A percentile compares a stretch with the other conserved stretches of the same genome.
Conservation (phyloP, 2,888 invertebrate species). For the Noctuana brunneofusca region DNA sequence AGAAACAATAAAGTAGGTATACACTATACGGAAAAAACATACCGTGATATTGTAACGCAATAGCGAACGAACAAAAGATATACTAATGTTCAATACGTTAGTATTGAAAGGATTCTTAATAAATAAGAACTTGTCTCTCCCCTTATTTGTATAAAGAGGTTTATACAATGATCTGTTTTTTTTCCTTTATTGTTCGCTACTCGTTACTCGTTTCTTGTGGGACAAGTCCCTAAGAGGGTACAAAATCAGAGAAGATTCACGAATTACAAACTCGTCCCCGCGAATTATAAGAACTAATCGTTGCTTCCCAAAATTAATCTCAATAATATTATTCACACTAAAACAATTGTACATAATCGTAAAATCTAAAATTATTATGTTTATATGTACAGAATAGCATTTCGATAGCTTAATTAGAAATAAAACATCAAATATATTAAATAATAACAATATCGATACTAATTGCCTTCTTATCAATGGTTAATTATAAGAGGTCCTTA, state of each 20-base stretch:
- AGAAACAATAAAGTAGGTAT: constrained; percentile 43
- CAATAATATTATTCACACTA: constrained; percentile 81
- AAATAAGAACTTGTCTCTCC: no score
- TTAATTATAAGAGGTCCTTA: constrained; percentile 83
- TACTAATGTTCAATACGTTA: no score
- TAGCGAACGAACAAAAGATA: neutral
- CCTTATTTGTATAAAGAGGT: neutral
- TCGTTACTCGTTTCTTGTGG: constrained; percentile 17
- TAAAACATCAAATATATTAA: constrained; percentile 83
- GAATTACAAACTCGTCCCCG: constrained; percentile 66
- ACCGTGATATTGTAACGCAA: neutral
- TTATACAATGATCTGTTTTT: neutral
- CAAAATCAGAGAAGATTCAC: constrained; percentile 62
- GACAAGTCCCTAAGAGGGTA: constrained; percentile 32
- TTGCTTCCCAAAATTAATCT: constrained; percentile 73
- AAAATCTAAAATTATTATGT: constrained; percentile 76
- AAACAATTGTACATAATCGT: constrained; percentile 80
- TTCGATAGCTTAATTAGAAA: constrained; percentile 79
- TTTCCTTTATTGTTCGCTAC: neutral
- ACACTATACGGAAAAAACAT: neutral
- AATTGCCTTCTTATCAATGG: constrained; percentile 83
- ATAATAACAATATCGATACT: constrained; percentile 82
- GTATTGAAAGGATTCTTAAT: neutral
- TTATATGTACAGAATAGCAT: constrained; percentile 80
- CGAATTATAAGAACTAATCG: constrained; percentile 60